phyloP scores from a whole-genome alignment of 2,797 vertebrate genomes.

The Crax fasciolata region DNA sequence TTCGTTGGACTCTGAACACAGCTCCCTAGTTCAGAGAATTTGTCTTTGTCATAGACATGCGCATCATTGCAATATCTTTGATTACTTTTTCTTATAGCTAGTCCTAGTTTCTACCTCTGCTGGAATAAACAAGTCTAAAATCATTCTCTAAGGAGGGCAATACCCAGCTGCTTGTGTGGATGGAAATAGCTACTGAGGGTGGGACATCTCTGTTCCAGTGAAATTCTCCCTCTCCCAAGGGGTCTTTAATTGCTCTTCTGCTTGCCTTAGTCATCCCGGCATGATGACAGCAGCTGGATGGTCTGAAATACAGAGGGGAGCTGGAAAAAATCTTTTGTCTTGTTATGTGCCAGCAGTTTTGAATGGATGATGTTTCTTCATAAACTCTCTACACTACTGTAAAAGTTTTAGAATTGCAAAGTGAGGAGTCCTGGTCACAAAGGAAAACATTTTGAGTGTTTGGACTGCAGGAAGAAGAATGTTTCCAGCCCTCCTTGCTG shows the following conservation, averaged over 20 bases:
- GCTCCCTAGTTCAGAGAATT: neutral
- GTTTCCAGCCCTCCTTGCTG: neutral
- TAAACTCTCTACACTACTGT: neutral
- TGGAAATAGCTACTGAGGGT: neutral
- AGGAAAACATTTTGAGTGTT: neutral
- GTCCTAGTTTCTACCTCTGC: neutral
- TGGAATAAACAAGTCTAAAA: neutral
- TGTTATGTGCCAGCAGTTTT: neutral
- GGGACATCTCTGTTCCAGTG: neutral
- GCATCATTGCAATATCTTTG: neutral
- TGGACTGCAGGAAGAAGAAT: neutral
- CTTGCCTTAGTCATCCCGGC: neutral
- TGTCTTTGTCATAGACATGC: neutral
- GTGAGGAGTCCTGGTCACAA: neutral
- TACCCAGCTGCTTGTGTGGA: neutral
- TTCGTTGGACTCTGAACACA: neutral
- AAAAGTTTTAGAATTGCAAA: slow-evolving; percentile 35
- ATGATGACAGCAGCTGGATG: neutral
- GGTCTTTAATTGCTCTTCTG: neutral
- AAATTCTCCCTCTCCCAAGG: neutral
- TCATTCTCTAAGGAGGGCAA: neutral
- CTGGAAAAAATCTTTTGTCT: neutral
- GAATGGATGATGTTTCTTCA: neutral
- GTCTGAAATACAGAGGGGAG: neutral
- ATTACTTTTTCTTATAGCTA: neutral